Evolutionary conservation across 2,797 vertebrate genomes (phyloP), one percentile per base, ranked within the genome.

Genomic region (Fistularia commersonii): DNA sequence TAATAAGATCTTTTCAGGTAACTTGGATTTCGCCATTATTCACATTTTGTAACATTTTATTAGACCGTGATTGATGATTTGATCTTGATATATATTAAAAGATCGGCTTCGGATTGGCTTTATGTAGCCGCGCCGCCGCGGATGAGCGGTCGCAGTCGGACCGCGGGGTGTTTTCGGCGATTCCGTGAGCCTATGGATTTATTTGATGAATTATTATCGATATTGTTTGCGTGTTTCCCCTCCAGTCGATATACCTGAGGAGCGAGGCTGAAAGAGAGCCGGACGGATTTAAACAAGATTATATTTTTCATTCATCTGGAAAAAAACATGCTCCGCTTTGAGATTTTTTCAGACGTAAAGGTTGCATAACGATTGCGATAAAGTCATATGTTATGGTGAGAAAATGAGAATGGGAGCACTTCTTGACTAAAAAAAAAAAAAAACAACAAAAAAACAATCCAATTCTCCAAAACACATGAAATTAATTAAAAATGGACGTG

Each of bases 1-100:
- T 75, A 83, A 77, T 61, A 80, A 82, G 80, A 75, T 51, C 65
- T 66, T 76, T 79, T 79, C 72, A 78, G 79, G 71, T 85, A 82
- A 85, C 85, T 73, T 61, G 71, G 69, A 70, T 64, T 45, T 65
- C 39, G 14, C 60, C 50, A 72, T 81, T 74, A 81, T 56, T 63
- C 64, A 54, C 13, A 56, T 76, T 48, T 52, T 59, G 57, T 64
- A 71, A 63, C 66, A 59, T 61, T 54, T 61, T 72, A 69, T 81
- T 64, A 61, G 62, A 42, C 44, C 34, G 7, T 87, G 84, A 88
- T 81, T 79, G 82, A 87, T 87, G 71, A 79, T 73, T 74, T 81
- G 76, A 81, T 79, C 69, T 51, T 53, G 51, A 34, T 48, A 43
- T 58, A 70, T 66, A 79, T 72, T 71, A 79, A 64, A 75, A 54